Percentiles rank a stretch among this genome's conserved stretches.
Conservation (phyloP, 2,797 vertebrate species). For the Myiotriccus ornatus region DNA sequence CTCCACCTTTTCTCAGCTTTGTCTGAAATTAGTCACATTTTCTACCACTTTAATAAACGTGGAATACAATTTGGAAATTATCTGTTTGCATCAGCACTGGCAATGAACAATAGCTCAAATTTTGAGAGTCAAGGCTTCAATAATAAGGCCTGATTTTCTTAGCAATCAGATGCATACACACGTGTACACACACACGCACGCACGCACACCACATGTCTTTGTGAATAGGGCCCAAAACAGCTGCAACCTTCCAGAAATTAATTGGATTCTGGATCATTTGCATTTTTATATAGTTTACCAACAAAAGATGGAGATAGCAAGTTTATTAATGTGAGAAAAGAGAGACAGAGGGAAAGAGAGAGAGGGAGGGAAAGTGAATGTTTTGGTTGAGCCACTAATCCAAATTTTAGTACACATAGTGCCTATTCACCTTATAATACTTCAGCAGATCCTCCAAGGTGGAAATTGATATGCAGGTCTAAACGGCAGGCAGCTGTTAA, state of each 20-base stretch:
- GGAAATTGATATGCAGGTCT: slow-evolving; percentile 55
- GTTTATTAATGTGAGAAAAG: slow-evolving; percentile 64
- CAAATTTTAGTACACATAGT: slow-evolving; percentile 9
- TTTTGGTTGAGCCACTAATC: slow-evolving; percentile 43
- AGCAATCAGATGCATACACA: slow-evolving; percentile 42
- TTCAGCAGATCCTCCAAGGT: slow-evolving; percentile 41
- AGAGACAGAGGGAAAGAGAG: slow-evolving; percentile 5
- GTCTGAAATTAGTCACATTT: slow-evolving; percentile 52
- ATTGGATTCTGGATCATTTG: slow-evolving; percentile 76
- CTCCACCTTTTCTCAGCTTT: slow-evolving; percentile 54
- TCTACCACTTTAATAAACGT: slow-evolving; percentile 32
- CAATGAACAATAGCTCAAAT: slow-evolving; percentile 44
- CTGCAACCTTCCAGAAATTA: slow-evolving; percentile 74
- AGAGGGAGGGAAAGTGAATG: background rate
- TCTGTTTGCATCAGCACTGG: slow-evolving; percentile 24
- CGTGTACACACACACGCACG: background rate
- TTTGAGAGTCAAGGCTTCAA: slow-evolving; percentile 50
- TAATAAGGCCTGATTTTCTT: slow-evolving; percentile 70
- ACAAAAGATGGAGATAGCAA: slow-evolving; percentile 71
- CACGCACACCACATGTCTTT: slow-evolving; percentile 55
- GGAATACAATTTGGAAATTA: slow-evolving; percentile 54
- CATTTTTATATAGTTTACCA: slow-evolving; percentile 76
- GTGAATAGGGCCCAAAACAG: slow-evolving; percentile 66
- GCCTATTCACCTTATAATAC: slow-evolving; percentile 30
- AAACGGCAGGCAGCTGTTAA: slow-evolving; percentile 63